Conservation (phyloP, 2,888 invertebrate genomes). For the Polymixis lichenea region DNA sequence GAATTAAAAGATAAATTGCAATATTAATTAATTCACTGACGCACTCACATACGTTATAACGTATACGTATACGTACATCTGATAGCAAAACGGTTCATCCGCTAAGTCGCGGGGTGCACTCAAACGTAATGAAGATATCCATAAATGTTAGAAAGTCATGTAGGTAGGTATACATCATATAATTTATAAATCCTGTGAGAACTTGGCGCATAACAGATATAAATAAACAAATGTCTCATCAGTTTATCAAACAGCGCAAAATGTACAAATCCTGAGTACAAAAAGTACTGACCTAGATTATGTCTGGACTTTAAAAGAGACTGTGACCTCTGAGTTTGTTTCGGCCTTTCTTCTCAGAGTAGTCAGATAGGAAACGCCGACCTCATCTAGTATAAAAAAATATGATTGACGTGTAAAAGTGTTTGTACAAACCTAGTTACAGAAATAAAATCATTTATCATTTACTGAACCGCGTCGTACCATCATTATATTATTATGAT, state of each 20-base stretch:
- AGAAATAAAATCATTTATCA: too few relatives aligned
- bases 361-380: too few relatives aligned
- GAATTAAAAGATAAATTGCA: slow-evolving; percentile 15
- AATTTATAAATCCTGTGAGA: background rate
- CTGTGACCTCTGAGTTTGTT: too few relatives aligned
- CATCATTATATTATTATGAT: slow-evolving; percentile 3
- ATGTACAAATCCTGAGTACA: slow-evolving; percentile 6
- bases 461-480: background rate
- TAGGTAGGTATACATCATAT: background rate
- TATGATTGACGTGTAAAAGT: too few relatives aligned
- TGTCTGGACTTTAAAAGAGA: too few relatives aligned
- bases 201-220: background rate
- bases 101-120: background rate
- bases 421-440: too few relatives aligned
- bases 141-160: background rate
- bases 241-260: slow-evolving; percentile 12
- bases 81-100: slow-evolving; percentile 16
- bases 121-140: background rate
- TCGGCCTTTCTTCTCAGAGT: too few relatives aligned
- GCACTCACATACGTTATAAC: too few relatives aligned
- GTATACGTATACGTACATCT: slow-evolving; percentile 7
- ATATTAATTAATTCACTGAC: slow-evolving; percentile 7
- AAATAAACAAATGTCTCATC: slow-evolving; percentile 11
- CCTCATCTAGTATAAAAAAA: too few relatives aligned
- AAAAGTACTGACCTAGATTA: too few relatives aligned